phyloP scores from a whole-genome alignment of 2,888 invertebrate species.

The Subacronicta megacephala region DNA sequence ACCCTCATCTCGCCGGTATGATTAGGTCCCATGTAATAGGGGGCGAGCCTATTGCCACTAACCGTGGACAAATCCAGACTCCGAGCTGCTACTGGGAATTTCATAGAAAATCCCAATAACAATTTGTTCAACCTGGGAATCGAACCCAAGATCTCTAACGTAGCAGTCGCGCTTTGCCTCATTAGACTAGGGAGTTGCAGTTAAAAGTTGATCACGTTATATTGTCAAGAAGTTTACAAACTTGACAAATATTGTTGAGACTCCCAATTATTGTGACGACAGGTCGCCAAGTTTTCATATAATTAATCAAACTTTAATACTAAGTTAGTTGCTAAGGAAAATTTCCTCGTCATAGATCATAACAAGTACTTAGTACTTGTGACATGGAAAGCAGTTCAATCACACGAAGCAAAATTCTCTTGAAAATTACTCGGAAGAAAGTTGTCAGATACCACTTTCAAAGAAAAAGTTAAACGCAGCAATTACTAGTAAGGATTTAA shows the following conservation, averaged over 20 bases:
- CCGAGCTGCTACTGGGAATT: too few species aligned
- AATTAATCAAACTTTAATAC: slow-evolving; percentile 40
- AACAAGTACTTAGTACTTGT: slow-evolving; percentile 37
- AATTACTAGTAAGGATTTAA: slow-evolving; percentile 52
- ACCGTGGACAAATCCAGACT: too few species aligned
- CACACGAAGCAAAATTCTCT: slow-evolving; percentile 59
- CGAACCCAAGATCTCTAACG: too few species aligned
- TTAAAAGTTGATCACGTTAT: too few species aligned
- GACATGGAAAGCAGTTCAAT: slow-evolving; percentile 59
- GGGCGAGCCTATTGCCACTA: too few species aligned
- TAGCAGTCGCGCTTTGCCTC: too few species aligned
- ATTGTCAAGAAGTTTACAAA: too few species aligned
- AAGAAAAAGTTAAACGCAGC: slow-evolving; percentile 51
- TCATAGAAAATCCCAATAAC: too few species aligned
- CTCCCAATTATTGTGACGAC: slow-evolving; percentile 32
- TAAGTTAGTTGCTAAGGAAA: slow-evolving; percentile 29
- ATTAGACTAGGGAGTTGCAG: too few species aligned
- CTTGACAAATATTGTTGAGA: slow-evolving; percentile 27
- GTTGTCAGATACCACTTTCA: slow-evolving; percentile 46
- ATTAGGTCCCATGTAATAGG: too few species aligned
- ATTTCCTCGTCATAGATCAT: slow-evolving; percentile 21
- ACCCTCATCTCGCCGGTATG: too few species aligned
- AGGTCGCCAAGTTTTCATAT: slow-evolving; percentile 19
- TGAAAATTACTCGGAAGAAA: slow-evolving; percentile 57
- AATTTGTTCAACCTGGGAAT: too few species aligned